phyloP scores from a whole-genome alignment of 2,113 vertebrate species.

The Dunckerocampus dactyliophorus region DNA sequence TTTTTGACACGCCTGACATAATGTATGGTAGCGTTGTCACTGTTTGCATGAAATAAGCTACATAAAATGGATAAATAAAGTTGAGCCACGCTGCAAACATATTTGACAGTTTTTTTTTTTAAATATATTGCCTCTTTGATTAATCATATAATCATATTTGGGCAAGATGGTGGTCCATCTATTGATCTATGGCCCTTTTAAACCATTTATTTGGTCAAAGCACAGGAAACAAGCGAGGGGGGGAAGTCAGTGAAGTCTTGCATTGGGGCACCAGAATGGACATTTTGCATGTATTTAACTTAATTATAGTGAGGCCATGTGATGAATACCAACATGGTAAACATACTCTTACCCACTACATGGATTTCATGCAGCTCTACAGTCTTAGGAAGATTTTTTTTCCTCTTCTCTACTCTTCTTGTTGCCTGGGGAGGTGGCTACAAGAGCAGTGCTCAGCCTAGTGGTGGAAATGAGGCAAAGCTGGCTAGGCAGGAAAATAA shows the following conservation, averaged over 20 bases:
- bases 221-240: neutral
- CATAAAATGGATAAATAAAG: no score
- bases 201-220: neutral
- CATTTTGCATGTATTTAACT: constrained; percentile 16
- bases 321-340: constrained; percentile 33
- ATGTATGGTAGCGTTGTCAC: no score
- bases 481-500: constrained; percentile 54
- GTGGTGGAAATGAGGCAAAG: constrained; percentile 43
- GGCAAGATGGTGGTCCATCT: no score
- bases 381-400: neutral
- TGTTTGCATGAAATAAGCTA: no score
- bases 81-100: no score
- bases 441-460: constrained; percentile 50
- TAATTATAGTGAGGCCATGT: constrained; percentile 26
- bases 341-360: constrained; percentile 38
- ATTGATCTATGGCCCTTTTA: neutral
- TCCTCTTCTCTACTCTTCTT: neutral
- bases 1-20: no score
- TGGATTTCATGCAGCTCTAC: constrained; percentile 13
- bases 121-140: no score
- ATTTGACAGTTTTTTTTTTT: no score
- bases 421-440: constrained; percentile 3
- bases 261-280: constrained; percentile 2
- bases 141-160: no score
- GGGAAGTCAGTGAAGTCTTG: neutral